phyloP scores from a whole-genome alignment of 1,140 invertebrate species.

The Agrypnia vestita region DNA sequence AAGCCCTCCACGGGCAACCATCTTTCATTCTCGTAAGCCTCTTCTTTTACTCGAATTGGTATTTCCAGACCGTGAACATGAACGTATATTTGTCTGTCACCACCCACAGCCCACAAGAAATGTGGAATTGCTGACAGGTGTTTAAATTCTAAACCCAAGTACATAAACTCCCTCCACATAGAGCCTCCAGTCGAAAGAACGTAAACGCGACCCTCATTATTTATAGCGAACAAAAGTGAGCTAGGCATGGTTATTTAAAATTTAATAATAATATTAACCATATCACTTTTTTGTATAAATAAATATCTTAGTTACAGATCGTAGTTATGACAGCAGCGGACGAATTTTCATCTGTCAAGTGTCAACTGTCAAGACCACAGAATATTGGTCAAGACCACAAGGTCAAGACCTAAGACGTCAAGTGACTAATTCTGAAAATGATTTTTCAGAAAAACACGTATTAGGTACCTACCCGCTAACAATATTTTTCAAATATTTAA shows the following conservation, averaged over 20 bases:
- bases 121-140: constrained; percentile 87
- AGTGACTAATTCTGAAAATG: no score
- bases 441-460: no score
- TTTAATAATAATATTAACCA: not conserved
- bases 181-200: constrained; percentile 84
- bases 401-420: no score
- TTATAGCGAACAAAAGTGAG: constrained; percentile 87
- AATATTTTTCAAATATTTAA: no score
- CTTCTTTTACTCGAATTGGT: constrained; percentile 91
- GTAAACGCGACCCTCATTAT: constrained; percentile 90
- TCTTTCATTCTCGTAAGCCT: constrained; percentile 94
- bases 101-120: constrained; percentile 92
- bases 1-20: constrained; percentile 95
- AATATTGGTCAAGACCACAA: no score
- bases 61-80: constrained; percentile 91
- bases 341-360: not conserved
- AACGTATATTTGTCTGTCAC: constrained; percentile 92
- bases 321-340: not conserved
- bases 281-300: no score
- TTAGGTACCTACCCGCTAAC: no score
- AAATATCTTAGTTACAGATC: no score
- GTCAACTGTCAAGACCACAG: no score
- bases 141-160: constrained; percentile 89
- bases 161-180: constrained; percentile 89
- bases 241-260: constrained; percentile 75